Base-by-base conservation (phyloP, 2,797 vertebrate genomes). In the Acipenser transmontanus region DNA sequence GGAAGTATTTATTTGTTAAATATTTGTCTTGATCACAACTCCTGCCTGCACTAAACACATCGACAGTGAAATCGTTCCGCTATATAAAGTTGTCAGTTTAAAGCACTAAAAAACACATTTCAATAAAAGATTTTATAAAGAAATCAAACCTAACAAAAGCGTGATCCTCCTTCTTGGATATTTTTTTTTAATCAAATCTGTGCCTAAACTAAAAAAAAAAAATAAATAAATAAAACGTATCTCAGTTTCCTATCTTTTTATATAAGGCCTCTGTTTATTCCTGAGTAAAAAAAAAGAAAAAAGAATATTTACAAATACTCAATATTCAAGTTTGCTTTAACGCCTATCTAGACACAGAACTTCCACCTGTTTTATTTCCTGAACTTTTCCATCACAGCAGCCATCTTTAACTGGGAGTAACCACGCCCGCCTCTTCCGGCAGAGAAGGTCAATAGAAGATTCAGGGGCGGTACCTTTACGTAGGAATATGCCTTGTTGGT, bases 361-460 rank as follows among this genome's bases (percentile, higher is more conserved):
- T 11, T 83, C 82, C 86, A 88, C 85, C 85, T 88, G 86, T 80
- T 83, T 82, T 80, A 80, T 85, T 86, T 85, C 86, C 85, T 83
- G 85, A 81, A 81, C 75, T 59, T 70, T 73, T 70, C 60, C 62
- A 65, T 66, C 62, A 67, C 10, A 66, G 66, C n/a, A 60, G 68
- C 63, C 63, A 66, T 67, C 59, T 66, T 11, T 68, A 66, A 62
- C 66, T 63, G 67, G 63, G 50, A 70, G 60, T 59, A 63, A 50
- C 62, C 49, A 7, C n/a, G 14, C 47, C 62, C 49, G 10, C 47
- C 34, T 11, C 34, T 63, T 14, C 20, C 47, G n/a, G 11, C 49
- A 12, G 14, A 49, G 12, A 48, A 49, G n/a, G 47, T 63, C 47
- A 12, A 49, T 49, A 13, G 1, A 57, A 1, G 11, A 9, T 59